Conservation (phyloP, 2,888 invertebrate species). For the Phalera bucephala region DNA sequence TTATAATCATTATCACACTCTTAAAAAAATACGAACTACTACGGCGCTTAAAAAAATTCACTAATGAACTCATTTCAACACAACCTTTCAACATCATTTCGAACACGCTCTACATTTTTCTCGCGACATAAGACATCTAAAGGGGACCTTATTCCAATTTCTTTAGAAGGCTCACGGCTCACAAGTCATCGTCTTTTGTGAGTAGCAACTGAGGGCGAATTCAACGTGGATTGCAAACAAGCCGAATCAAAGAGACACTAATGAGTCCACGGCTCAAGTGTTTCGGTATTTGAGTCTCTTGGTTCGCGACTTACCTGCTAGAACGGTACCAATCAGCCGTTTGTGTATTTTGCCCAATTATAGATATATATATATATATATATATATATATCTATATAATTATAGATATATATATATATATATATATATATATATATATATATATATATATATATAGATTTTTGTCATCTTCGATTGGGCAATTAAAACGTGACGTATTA, state of each 20-base stretch:
- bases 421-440: no score
- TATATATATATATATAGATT: no score
- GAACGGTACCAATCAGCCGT: conserved; percentile 23
- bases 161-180: conserved; percentile 36
- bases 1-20: no score
- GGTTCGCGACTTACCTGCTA: conserved; percentile 15
- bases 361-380: no score
- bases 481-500: no score
- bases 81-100: conserved; percentile 20
- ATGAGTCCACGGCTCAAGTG: conserved; percentile 47
- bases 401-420: no score
- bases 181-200: conserved; percentile 43
- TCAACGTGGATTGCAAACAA: conserved; percentile 48
- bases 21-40: background rate
- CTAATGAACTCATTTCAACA: background rate
- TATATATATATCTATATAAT: no score
- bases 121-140: conserved; percentile 16
- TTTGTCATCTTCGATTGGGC: no score
- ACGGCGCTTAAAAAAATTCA: background rate
- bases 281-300: conserved; percentile 31
- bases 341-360: conserved; percentile 25
- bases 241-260: conserved; percentile 51
- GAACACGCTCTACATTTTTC: no score
- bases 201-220: conserved; percentile 48
- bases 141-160: conserved; percentile 39